A percentile compares a stretch with the other conserved stretches of the same genome.
phyloP scores from a whole-genome alignment of 1,140 invertebrate species.

The Bombus balteatus region DNA sequence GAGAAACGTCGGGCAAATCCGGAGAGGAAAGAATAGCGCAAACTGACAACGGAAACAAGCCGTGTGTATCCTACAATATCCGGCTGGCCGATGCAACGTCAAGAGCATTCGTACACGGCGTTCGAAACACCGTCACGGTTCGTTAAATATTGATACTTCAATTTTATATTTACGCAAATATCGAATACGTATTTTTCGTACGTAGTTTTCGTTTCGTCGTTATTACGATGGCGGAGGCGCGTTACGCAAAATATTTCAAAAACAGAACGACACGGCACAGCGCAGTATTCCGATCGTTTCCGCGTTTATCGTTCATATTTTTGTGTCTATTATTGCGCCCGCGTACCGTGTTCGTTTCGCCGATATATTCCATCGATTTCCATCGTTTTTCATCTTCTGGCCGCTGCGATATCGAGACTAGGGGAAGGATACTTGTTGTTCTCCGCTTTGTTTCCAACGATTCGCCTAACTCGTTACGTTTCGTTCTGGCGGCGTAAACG shows the following conservation, averaged over 20 bases:
- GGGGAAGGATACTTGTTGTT: background rate
- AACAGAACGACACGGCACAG: background rate
- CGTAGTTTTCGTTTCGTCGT: background rate
- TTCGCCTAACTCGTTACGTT: background rate
- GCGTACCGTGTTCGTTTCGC: background rate
- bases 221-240: background rate
- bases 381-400: background rate
- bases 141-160: constrained; percentile 62
- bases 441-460: background rate
- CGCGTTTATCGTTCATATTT: background rate
- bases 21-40: constrained; percentile 22
- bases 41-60: constrained; percentile 53
- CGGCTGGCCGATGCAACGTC: constrained; percentile 34
- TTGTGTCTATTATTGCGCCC: background rate
- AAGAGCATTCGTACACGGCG: constrained; percentile 4
- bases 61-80: constrained; percentile 48
- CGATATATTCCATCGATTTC: constrained; percentile 2
- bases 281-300: background rate
- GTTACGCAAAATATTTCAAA: constrained; percentile 2
- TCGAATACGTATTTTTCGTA: background rate
- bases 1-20: constrained; percentile 10
- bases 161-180: constrained; percentile 38
- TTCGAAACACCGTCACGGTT: constrained; percentile 28
- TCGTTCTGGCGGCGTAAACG: background rate
- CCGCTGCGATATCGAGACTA: background rate